Percentiles rank a stretch among this genome's conserved stretches.
Evolutionary conservation across 2,113 vertebrate species (phyloP).

Genomic region (Nothobranchius kuhntae): DNA sequence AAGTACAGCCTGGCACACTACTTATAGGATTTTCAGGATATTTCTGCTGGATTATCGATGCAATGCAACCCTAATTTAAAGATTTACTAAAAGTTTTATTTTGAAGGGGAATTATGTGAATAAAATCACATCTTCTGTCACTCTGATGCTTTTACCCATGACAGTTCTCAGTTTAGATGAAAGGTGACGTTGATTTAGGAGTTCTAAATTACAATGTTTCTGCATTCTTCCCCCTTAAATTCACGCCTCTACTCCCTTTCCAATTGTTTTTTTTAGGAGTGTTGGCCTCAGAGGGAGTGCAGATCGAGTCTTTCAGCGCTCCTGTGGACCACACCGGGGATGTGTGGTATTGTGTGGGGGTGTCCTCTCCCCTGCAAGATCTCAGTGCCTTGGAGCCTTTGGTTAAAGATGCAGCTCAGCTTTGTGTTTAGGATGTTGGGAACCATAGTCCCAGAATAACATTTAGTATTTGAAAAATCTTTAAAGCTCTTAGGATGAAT

Average conservation of each 20-base stretch:
- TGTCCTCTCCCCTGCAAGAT: conserved; percentile 78
- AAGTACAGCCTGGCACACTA: too few species aligned
- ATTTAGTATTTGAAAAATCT: conserved; percentile 33
- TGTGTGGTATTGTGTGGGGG: conserved; percentile 83
- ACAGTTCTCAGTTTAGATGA: conserved; percentile 2
- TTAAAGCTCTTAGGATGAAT: conserved; percentile 4
- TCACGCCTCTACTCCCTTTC: conserved; percentile 18
- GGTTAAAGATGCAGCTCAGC: conserved; percentile 81
- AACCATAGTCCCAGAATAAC: conserved; percentile 9
- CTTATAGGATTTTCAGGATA: too few species aligned
- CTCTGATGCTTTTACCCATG: not conserved
- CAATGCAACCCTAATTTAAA: too few species aligned
- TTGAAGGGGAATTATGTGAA: not conserved
- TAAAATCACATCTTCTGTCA: not conserved
- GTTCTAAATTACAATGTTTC: conserved; percentile 11
- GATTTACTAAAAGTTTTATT: not conserved
- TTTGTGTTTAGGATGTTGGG: conserved; percentile 71
- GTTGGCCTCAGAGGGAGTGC: conserved; percentile 77
- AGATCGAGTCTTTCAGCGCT: conserved; percentile 86
- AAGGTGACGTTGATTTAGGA: conserved; percentile 12
- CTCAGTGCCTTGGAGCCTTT: conserved; percentile 77
- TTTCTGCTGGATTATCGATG: too few species aligned
- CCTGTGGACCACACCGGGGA: conserved; percentile 73
- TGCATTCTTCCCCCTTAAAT: conserved; percentile 5
- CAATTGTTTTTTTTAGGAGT: conserved; percentile 74